Base-by-base conservation (phyloP, 2,888 invertebrate species). In the Eugnorisma glareosa region DNA sequence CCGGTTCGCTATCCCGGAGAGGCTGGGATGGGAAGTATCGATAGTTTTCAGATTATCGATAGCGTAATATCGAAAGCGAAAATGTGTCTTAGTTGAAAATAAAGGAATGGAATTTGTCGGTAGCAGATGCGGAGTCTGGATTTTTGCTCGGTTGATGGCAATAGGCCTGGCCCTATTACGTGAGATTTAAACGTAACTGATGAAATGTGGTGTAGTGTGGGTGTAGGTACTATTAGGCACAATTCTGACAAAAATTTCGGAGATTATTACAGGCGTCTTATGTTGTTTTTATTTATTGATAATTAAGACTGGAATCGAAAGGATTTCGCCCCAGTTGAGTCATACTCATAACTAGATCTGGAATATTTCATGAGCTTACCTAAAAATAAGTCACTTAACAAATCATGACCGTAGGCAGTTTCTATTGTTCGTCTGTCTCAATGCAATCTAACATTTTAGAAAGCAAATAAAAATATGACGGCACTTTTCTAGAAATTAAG, bases 1-100 rank as follows among this genome's bases (percentile, higher is more conserved):
- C 95, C 95, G 95, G 96, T 95, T 92, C 84, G 90, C 89, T 92
- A 92, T 93, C 93, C 94, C 88, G 89, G 83, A 77, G 79, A 69
- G 24, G 0, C 87, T 93, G 92, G 79, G 94, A 88, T 89, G 94
- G 79, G 77, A 35, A 8, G 4, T 43, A 28, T 73, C 75, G 83
- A 79, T 75, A n/a, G 5, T 61, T 35, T 43, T 73, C 57, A 3
- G 18, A 15, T 0, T 79, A 71, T 75, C 75, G 79, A 80, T 75
- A 73, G 40, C 28, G 59, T 61, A 48, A 57, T 69, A n/a, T 83
- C 35, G 71, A 43, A 48, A 8, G 18, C 0, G 1, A 37, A 1
- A 48, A 28, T 68, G 66, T 10, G 18, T 45, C 21, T 43, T 57
- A 28, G 24, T 10, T 40, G 40, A 40, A 40, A 40, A 10, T 40